These are phyloP conservation scores for Dione vanillae DNA, from an alignment of 2,888 invertebrate species.

Conservation along the genomic window DNA sequence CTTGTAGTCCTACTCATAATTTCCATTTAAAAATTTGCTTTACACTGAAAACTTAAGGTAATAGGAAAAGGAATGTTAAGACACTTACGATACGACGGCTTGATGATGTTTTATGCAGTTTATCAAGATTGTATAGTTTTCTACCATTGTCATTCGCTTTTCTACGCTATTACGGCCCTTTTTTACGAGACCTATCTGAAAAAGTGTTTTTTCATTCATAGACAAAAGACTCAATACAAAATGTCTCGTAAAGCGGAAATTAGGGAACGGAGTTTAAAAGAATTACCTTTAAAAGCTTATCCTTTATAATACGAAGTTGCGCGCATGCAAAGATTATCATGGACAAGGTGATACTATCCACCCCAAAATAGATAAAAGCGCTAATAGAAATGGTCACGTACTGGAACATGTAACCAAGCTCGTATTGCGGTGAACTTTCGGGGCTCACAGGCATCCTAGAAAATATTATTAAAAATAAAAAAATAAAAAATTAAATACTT, in stretches of 20 bases:
- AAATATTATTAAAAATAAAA: not conserved
- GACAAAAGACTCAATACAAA: no score
- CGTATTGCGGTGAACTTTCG: constrained; percentile 63
- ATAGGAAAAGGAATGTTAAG: no score
- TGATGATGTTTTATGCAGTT: constrained; percentile 73
- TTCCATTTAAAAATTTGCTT: no score
- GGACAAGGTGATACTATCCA: constrained; percentile 74
- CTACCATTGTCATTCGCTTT: constrained; percentile 35
- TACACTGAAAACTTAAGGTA: no score
- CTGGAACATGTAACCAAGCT: constrained; percentile 70
- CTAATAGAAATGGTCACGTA: constrained; percentile 70
- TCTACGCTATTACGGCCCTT: constrained; percentile 29
- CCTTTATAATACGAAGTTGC: constrained; percentile 73
- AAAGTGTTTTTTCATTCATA: constrained; percentile 10
- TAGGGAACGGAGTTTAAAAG: no score
- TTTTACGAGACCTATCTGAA: constrained; percentile 45
- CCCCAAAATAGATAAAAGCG: constrained; percentile 77
- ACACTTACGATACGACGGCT: constrained; percentile 65
- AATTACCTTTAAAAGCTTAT: constrained; percentile 59
- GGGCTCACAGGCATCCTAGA: constrained; percentile 73
- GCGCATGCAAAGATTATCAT: constrained; percentile 75
- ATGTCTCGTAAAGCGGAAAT: no score
- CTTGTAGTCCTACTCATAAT: no score
- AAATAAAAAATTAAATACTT: no score
- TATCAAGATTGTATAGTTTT: constrained; percentile 60